Evolutionary conservation across 2,888 invertebrate species (phyloP).

Genomic region (Malthinus flaveolus): DNA sequence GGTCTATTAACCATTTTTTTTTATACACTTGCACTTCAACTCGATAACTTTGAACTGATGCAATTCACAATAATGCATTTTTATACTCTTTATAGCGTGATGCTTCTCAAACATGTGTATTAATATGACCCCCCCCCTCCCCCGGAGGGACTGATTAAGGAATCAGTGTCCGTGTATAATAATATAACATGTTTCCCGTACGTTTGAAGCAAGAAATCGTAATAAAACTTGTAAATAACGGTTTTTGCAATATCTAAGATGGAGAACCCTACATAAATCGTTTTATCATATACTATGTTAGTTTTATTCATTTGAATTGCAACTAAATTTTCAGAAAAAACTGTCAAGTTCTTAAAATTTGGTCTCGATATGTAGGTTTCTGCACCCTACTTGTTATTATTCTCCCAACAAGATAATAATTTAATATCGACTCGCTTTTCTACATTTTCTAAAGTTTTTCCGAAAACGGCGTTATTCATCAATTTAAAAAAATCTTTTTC

Average conservation of each 20-base stretch:
- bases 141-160: conserved; percentile 40
- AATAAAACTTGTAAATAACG: conserved; percentile 32
- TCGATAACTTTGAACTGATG: too few relatives aligned
- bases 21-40: too few relatives aligned
- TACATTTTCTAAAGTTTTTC: conserved; percentile 53
- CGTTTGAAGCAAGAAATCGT: neutral
- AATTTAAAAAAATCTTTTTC: conserved; percentile 50
- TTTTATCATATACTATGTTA: conserved; percentile 32
- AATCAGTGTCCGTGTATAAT: too few relatives aligned
- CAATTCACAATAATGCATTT: too few relatives aligned
- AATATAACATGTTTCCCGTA: neutral
- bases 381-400: conserved; percentile 40
- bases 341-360: conserved; percentile 41
- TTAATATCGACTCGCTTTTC: conserved; percentile 47
- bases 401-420: conserved; percentile 37
- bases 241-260: conserved; percentile 35
- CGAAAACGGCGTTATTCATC: conserved; percentile 49
- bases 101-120: too few relatives aligned
- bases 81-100: too few relatives aligned
- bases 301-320: neutral
- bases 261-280: conserved; percentile 33
- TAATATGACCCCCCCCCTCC: too few relatives aligned
- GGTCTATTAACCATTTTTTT: too few relatives aligned
- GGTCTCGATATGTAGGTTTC: conserved; percentile 41
- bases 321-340: too few relatives aligned